These are phyloP conservation scores for Drosophila mauritiana DNA, from an alignment of 1,140 invertebrate genomes.

Conservation along the genomic window DNA sequence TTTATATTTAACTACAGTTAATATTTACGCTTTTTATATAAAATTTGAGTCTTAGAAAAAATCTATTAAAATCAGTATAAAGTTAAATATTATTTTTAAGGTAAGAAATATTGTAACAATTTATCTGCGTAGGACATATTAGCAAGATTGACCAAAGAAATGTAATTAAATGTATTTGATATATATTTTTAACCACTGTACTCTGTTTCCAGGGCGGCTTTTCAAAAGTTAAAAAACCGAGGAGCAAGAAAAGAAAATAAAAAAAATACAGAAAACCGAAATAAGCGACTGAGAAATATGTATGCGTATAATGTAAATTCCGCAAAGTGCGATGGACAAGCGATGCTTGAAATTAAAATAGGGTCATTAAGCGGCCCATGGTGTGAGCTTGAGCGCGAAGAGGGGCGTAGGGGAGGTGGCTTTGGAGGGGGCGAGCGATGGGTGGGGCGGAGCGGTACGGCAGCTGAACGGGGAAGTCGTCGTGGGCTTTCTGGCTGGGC, in stretches of 20 bases:
- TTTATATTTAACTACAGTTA: too few relatives aligned
- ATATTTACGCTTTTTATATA: too few relatives aligned
- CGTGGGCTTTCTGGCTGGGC: conserved; percentile 32
- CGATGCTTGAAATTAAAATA: conserved; percentile 81
- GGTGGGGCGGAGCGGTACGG: neutral
- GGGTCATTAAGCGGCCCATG: conserved; percentile 75
- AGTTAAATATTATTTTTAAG: too few relatives aligned
- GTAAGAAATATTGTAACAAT: too few relatives aligned
- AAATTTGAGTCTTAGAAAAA: too few relatives aligned
- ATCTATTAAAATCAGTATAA: too few relatives aligned
- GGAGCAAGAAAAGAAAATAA: conserved; percentile 29
- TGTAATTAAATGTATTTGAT: neutral
- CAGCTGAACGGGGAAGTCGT: conserved; percentile 13
- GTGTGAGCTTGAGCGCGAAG: conserved; percentile 31
- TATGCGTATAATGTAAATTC: conserved; percentile 80
- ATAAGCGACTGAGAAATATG: conserved; percentile 56
- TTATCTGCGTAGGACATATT: too few relatives aligned
- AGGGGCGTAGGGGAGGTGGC: conserved; percentile 12
- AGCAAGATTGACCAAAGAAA: too few relatives aligned
- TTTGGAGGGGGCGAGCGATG: neutral
- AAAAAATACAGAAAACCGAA: conserved; percentile 35
- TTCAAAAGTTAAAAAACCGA: conserved; percentile 65
- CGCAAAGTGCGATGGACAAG: conserved; percentile 80
- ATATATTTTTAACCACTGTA: conserved; percentile 13
- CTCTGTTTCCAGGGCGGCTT: conserved; percentile 50